Percentiles rank a stretch among this genome's conserved stretches.
Evolutionary conservation across 2,888 invertebrate species (phyloP).

Genomic region (Onthophagus sagittarius): DNA sequence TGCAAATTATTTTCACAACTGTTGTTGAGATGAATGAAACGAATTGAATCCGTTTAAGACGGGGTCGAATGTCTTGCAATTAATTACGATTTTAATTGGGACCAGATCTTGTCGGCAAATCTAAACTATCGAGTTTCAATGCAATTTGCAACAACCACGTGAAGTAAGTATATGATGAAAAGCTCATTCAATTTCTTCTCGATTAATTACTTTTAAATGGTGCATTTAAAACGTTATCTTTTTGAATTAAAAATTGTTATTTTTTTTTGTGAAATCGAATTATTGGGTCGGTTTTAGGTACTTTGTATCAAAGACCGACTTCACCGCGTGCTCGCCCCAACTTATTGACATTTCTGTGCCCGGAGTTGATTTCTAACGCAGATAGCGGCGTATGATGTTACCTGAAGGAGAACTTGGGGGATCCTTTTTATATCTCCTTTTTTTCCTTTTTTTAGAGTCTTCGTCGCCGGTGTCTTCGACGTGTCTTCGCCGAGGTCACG

Average conservation of each 20-base stretch:
- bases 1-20: too few relatives aligned
- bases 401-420: conserved; percentile 36
- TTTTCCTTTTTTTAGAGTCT: conserved; percentile 33
- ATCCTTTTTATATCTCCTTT: conserved; percentile 48
- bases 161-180: too few relatives aligned
- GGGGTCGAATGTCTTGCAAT: background rate
- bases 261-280: too few relatives aligned
- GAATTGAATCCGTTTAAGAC: background rate
- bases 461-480: background rate
- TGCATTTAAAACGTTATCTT: too few relatives aligned
- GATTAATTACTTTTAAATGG: too few relatives aligned
- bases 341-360: conserved; percentile 49
- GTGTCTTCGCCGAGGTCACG: background rate
- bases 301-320: conserved; percentile 27
- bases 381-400: conserved; percentile 48
- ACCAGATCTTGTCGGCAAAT: background rate
- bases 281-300: too few relatives aligned
- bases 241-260: too few relatives aligned
- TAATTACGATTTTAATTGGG: background rate
- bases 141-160: background rate
- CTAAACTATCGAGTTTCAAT: background rate
- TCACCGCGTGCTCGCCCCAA: conserved; percentile 29
- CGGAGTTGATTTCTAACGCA: conserved; percentile 47
- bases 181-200: too few relatives aligned
- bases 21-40: too few relatives aligned